Percentiles rank a stretch among this genome's conserved stretches.
Evolutionary conservation across 2,113 vertebrate genomes (phyloP).

Genomic region (Equus przewalskii): DNA sequence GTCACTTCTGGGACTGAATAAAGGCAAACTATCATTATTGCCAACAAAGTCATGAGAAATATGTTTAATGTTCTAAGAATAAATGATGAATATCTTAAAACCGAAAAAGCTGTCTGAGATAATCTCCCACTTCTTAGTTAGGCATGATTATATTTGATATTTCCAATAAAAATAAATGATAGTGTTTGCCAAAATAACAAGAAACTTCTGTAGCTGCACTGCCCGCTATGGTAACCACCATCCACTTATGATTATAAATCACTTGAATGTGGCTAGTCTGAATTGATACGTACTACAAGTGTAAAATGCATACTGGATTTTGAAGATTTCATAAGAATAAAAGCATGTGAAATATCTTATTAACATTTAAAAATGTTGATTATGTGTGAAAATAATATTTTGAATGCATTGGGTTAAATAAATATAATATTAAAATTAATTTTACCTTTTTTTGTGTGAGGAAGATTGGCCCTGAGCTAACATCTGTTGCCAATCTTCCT

Average conservation of each 20-base stretch:
- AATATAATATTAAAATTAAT: conserved; percentile 17
- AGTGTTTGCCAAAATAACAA: not conserved
- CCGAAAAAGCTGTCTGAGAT: not conserved
- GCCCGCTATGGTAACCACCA: not conserved
- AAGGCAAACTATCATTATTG: not conserved
- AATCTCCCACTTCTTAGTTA: not conserved
- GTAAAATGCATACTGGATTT: not conserved
- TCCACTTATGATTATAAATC: not conserved
- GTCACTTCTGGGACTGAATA: not conserved
- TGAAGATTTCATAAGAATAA: not conserved
- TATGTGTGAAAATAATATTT: not conserved
- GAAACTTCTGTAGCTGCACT: not conserved
- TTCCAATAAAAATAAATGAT: not conserved
- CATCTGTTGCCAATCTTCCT: too few relatives aligned
- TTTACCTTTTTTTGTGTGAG: not conserved
- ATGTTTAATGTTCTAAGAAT: not conserved
- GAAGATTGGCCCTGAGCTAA: too few relatives aligned
- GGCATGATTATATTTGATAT: not conserved
- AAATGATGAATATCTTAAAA: not conserved
- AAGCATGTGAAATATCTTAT: not conserved
- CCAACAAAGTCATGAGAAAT: not conserved
- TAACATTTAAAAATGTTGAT: not conserved
- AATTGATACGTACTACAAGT: not conserved
- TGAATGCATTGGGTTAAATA: not conserved
- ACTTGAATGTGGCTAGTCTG: not conserved